Percentiles rank a stretch among this genome's conserved stretches.
These are phyloP conservation scores for Ophioninae sp. DNA, from an alignment of 2,888 invertebrate species.

Conservation along the genomic window DNA sequence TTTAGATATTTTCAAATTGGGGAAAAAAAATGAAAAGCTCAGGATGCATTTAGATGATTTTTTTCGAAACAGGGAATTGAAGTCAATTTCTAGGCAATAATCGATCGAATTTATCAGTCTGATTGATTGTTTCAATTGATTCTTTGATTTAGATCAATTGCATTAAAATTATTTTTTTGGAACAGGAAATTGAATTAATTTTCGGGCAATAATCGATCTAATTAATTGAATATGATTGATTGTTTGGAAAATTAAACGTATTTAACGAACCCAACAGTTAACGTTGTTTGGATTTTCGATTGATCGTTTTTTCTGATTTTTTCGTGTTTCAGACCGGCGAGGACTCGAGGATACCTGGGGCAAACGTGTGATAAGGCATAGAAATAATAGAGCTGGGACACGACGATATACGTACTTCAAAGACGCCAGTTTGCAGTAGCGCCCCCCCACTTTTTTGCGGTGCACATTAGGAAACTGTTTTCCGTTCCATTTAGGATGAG, in stretches of 20 bases:
- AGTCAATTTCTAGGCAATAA: too few species aligned
- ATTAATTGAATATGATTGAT: background rate
- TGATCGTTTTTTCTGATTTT: background rate
- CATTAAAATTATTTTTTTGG: too few species aligned
- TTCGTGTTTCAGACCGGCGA: constrained; percentile 74
- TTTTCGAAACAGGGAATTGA: too few species aligned
- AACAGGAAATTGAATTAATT: background rate
- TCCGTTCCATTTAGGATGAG: constrained; percentile 51
- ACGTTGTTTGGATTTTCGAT: background rate
- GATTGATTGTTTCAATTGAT: too few species aligned
- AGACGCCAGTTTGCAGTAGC: constrained; percentile 74
- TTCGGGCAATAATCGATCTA: background rate
- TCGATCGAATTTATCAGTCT: too few species aligned
- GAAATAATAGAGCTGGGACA: constrained; percentile 76
- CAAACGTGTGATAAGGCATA: constrained; percentile 79
- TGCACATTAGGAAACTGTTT: constrained; percentile 55
- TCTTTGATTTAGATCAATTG: too few species aligned
- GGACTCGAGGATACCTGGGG: constrained; percentile 71
- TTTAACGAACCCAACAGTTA: background rate
- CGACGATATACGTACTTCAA: constrained; percentile 77
- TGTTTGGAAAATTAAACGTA: background rate
- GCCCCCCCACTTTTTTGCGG: constrained; percentile 66
- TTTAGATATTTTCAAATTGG: background rate
- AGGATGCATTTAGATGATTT: too few species aligned
- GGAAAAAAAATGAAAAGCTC: background rate